A percentile compares a stretch with the other conserved stretches of the same genome.
Evolutionary conservation across 2,888 invertebrate species (phyloP).

Genomic region (Tiphia femorata): DNA sequence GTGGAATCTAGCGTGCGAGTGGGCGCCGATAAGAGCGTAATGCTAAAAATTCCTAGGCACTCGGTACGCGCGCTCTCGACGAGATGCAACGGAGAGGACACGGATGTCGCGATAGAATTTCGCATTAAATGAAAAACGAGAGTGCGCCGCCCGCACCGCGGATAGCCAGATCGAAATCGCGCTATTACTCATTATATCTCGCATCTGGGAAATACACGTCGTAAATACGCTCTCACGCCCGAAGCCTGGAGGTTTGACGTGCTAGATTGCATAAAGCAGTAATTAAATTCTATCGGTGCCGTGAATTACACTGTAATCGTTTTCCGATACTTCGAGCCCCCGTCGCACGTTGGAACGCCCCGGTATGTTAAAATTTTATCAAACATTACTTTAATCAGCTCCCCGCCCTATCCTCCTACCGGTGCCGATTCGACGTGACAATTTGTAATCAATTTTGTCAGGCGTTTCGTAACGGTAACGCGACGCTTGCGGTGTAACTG

Average conservation of each 20-base stretch:
- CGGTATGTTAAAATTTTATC: constrained; percentile 25
- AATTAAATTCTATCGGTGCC: constrained; percentile 49
- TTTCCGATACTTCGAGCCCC: constrained; percentile 44
- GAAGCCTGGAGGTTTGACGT: constrained; percentile 15
- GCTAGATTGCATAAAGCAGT: constrained; percentile 42
- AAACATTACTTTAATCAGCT: constrained; percentile 31
- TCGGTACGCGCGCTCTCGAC: no score
- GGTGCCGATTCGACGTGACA: constrained; percentile 1
- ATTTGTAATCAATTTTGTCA: constrained; percentile 3
- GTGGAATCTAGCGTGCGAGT: no score
- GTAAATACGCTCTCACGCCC: constrained; percentile 30
- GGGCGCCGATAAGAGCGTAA: no score
- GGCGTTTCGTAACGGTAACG: no score
- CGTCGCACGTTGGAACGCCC: constrained; percentile 28
- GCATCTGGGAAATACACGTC: constrained; percentile 21
- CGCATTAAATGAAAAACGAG: no score
- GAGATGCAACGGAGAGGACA: no score
- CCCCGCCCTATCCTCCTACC: constrained; percentile 25
- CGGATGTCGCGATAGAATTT: no score
- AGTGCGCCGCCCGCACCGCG: no score
- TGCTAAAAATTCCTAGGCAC: no score
- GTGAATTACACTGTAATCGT: constrained; percentile 49
- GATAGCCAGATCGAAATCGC: no score
- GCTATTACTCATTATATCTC: no score
- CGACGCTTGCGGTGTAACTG: no score